Percentiles rank a stretch among this genome's conserved stretches.
Evolutionary conservation across 2,113 vertebrate genomes (phyloP).

Genomic region (Vimba vimba): DNA sequence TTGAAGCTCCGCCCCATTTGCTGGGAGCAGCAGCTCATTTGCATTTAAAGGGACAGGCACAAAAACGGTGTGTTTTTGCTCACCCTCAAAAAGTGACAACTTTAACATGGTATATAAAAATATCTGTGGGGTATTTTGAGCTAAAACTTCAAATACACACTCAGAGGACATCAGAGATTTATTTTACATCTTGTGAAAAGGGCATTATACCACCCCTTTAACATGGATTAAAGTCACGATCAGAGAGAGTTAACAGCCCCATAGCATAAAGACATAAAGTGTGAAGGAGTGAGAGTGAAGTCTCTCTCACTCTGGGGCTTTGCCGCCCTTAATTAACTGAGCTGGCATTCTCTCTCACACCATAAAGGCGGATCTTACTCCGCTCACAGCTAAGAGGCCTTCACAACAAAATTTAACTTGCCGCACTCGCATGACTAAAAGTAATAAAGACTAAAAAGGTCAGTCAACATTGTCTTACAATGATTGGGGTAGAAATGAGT

Average conservation of each 20-base stretch:
- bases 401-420: slow-evolving; percentile 33
- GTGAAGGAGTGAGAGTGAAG: background rate
- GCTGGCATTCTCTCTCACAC: slow-evolving; percentile 29
- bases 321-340: slow-evolving; percentile 44
- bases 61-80: too few species aligned
- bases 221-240: slow-evolving; percentile 32
- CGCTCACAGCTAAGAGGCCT: background rate
- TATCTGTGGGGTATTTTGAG: too few species aligned
- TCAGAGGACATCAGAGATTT: too few species aligned
- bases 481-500: background rate
- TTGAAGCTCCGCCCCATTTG: rapidly evolving
- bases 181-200: too few species aligned
- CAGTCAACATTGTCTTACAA: slow-evolving; percentile 38
- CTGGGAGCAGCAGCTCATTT: too few species aligned
- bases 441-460: slow-evolving; percentile 54
- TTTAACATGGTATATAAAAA: too few species aligned
- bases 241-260: slow-evolving; percentile 20
- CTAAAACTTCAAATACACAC: too few species aligned
- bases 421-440: slow-evolving; percentile 2
- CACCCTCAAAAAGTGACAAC: too few species aligned
- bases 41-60: too few species aligned
- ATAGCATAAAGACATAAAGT: slow-evolving; percentile 12
- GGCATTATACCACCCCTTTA: too few species aligned
- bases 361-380: background rate
- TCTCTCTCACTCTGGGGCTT: background rate